phyloP scores from a whole-genome alignment of 2,113 vertebrate genomes.

The Manacus vitellinus region DNA sequence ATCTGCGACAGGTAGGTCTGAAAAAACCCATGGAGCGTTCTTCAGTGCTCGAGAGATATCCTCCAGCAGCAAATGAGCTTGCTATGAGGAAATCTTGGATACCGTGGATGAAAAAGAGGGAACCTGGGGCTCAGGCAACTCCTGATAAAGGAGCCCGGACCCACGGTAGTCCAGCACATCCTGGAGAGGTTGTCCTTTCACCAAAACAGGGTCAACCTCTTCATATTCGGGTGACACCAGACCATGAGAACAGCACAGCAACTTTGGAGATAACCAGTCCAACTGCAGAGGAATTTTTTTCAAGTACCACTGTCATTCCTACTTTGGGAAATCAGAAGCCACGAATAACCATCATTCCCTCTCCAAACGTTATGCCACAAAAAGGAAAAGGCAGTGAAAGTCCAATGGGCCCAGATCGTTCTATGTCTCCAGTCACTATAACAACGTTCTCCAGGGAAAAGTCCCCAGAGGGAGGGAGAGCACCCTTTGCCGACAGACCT shows the following conservation, averaged over 20 bases:
- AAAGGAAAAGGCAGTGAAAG: slow-evolving; percentile 74
- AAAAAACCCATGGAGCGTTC: slow-evolving; percentile 83
- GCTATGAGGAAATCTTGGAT: slow-evolving; percentile 85
- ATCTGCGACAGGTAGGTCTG: slow-evolving; percentile 86
- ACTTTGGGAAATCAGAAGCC: slow-evolving; percentile 91
- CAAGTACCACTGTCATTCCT: slow-evolving; percentile 92
- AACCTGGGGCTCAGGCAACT: slow-evolving; percentile 62
- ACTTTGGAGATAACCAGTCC: slow-evolving; percentile 95
- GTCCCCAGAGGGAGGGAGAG: slow-evolving; percentile 75
- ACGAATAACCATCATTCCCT: slow-evolving; percentile 93
- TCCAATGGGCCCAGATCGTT: slow-evolving; percentile 73
- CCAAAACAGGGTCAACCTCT: slow-evolving; percentile 88
- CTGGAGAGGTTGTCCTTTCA: slow-evolving; percentile 81
- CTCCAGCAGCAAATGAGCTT: slow-evolving; percentile 85
- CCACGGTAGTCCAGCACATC: slow-evolving; percentile 50
- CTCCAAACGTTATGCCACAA: slow-evolving; percentile 74
- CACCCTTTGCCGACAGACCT: slow-evolving; percentile 71
- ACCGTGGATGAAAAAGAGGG: slow-evolving; percentile 91
- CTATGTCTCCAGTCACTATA: slow-evolving; percentile 91
- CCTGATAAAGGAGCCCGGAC: slow-evolving; percentile 78
- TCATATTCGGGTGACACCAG: slow-evolving; percentile 92
- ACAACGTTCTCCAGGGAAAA: slow-evolving; percentile 89
- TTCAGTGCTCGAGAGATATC: slow-evolving; percentile 88
- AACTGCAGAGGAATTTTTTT: slow-evolving; percentile 90
- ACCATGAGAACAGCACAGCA: slow-evolving; percentile 88